Evolutionary conservation across 2,113 vertebrate species (phyloP).

Genomic region (mouse (Mus musculus)): DNA sequence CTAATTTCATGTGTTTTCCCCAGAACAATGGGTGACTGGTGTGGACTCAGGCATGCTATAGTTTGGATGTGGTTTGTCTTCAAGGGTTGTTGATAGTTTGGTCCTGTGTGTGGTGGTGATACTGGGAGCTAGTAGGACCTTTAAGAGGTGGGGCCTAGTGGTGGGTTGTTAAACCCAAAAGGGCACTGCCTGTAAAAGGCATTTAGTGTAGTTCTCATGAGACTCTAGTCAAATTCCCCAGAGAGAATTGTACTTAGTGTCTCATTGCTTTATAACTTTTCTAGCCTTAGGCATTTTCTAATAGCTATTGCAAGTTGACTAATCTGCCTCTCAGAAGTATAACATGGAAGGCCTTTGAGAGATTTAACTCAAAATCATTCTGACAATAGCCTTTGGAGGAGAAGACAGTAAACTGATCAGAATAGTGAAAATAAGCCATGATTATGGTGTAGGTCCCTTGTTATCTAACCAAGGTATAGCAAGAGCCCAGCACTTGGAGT

Average conservation of each 20-base stretch:
- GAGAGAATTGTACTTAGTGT: not conserved
- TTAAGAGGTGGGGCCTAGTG: not conserved
- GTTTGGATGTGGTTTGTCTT: not conserved
- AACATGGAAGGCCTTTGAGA: not conserved
- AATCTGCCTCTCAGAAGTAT: not conserved
- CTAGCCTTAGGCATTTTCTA: not conserved
- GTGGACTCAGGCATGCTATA: not conserved
- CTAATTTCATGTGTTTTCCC: not conserved
- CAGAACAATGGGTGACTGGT: not conserved
- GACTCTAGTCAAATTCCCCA: not conserved
- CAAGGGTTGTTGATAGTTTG: not conserved
- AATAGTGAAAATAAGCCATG: fast-evolving
- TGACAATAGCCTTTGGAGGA: not conserved
- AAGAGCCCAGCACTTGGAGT: not conserved
- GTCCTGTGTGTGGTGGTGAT: not conserved
- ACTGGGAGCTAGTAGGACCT: not conserved
- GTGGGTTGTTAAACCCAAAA: not conserved
- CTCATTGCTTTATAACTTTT: not conserved
- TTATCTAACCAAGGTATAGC: not conserved
- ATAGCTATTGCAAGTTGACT: not conserved
- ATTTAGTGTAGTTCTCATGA: not conserved
- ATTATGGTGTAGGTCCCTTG: not conserved
- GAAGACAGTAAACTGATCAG: not conserved
- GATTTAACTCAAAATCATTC: not conserved
- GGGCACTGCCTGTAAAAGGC: not conserved